Evolutionary conservation across 2,113 vertebrate species (phyloP), one percentile per base, ranked within the genome.

Genomic region (Phodopus roborovskii): DNA sequence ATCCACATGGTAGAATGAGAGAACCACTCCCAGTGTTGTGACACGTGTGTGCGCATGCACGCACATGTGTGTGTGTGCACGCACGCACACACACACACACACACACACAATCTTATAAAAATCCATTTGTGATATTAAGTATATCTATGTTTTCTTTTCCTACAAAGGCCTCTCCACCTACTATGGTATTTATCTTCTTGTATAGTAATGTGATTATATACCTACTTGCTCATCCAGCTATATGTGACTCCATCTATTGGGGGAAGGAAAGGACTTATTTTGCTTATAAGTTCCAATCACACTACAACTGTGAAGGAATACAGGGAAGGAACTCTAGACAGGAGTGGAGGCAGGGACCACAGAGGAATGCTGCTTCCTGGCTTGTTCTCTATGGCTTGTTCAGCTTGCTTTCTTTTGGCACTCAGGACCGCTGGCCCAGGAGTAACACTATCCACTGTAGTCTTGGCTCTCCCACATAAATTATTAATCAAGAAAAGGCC

Each of bases 181-280:
- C 30, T 11, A 42, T 86, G 64, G 71, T 16, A 95, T 92, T 93
- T 92, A 75, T 84, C 58, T 93, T 94, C 79, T 53, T 39, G 68
- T 45, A 45, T 20, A 94, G 16, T 91, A 81, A 89, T 88, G 50
- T 71, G 94, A 87, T 83, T 95, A 62, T 73, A 30, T 39, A 83
- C 91, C 50, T 33, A 48, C 36, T 88, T 50, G 39, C 74, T 81
- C 20, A 56, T 91, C 42, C 68, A 93, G 66, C 24, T 91, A 36
- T 95, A 50, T 77, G 82, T 70, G 50, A 85, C 83, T 39, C 24
- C 17, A 74, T 86, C 45, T 8, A 94, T 70, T 64, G 81, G 81
- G 58, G n/a, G n/a, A n/a, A 83, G 9, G 33, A n/a, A 66, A 81
- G 81, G 39, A 7, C 26, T 64, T 64, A 30, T 64, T 62, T 84